These are phyloP conservation scores for Tapirus indicus DNA, from an alignment of 2,797 vertebrate genomes.

Conservation along the genomic window DNA sequence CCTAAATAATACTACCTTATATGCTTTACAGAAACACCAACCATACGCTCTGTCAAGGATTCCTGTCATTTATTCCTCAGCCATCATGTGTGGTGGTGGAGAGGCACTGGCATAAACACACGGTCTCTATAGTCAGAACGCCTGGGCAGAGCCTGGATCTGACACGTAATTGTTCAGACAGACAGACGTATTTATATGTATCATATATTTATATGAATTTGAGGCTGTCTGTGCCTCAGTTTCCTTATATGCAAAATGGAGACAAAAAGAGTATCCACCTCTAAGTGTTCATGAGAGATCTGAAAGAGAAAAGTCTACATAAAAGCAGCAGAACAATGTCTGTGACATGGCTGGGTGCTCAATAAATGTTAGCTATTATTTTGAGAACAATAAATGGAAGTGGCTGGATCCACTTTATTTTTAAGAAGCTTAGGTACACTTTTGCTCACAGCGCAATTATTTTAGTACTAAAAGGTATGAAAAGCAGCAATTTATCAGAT, in stretches of 20 bases:
- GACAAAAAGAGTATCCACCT: not conserved
- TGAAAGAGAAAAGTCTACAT: fast-evolving
- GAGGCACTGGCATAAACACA: fast-evolving
- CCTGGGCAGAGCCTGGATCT: not conserved
- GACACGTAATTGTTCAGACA: not conserved
- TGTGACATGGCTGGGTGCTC: fast-evolving
- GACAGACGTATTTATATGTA: fast-evolving
- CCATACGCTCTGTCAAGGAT: fast-evolving
- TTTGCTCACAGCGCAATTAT: not conserved
- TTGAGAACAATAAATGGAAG: not conserved
- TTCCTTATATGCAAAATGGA: not conserved
- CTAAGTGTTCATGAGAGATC: not conserved
- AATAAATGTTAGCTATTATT: not conserved
- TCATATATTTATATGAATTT: no score
- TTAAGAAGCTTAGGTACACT: not conserved
- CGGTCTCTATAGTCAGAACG: not conserved
- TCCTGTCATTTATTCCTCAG: not conserved
- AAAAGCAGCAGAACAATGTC: no score
- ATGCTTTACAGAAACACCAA: fast-evolving
- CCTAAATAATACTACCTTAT: not conserved
- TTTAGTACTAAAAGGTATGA: not conserved
- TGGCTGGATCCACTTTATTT: not conserved
- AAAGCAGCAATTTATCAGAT: not conserved
- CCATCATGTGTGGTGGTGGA: fast-evolving
- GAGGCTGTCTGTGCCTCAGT: not conserved